Percentiles rank a stretch among this genome's conserved stretches.
Conservation (phyloP, 2,888 invertebrate genomes). For the Noctuana brunneofusca region DNA sequence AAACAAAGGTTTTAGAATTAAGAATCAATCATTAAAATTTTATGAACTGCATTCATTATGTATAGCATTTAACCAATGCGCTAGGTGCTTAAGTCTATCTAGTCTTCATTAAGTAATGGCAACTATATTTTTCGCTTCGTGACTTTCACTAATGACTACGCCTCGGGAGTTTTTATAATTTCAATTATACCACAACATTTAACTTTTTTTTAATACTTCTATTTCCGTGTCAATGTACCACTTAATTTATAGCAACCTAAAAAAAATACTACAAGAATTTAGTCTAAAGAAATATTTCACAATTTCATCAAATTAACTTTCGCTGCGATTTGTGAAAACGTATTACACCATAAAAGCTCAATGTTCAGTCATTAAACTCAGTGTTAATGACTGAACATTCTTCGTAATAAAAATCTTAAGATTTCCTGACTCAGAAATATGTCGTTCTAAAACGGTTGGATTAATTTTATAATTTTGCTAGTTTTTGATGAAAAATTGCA, state of each 20-base stretch:
- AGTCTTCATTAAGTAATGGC: slow-evolving; percentile 46
- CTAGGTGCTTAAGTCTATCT: slow-evolving; percentile 41
- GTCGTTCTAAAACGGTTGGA: no score
- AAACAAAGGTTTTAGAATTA: neutral
- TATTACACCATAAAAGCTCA: no score
- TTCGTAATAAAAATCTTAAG: no score
- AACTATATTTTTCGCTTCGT: slow-evolving; percentile 41
- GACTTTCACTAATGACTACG: slow-evolving; percentile 35
- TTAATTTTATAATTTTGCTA: no score
- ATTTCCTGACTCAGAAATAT: no score
- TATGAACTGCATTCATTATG: neutral
- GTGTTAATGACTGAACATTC: no score
- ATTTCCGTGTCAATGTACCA: neutral
- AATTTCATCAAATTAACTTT: no score
- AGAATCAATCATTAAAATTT: neutral
- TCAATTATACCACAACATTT: slow-evolving; percentile 1
- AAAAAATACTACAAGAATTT: no score
- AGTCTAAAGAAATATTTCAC: no score
- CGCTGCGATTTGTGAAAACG: no score
- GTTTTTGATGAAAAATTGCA: neutral
- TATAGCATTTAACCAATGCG: neutral
- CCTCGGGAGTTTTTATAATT: neutral
- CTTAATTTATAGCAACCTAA: no score
- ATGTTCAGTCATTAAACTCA: no score
- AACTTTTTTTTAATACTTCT: neutral